Conservation (phyloP, 2,797 vertebrate genomes). For the Thalassophryne amazonica region DNA sequence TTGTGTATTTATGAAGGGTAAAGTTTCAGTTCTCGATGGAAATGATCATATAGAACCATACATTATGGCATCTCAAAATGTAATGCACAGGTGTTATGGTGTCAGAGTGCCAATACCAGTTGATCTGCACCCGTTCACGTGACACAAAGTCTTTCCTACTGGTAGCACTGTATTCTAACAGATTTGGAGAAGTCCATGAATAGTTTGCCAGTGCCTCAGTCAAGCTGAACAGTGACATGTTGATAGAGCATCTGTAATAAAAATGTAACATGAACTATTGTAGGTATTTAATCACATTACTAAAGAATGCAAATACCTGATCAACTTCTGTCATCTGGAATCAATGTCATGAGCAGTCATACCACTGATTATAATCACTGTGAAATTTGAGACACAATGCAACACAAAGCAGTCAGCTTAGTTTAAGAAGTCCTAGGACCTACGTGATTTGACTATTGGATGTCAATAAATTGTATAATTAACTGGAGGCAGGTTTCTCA, state of each 20-base stretch:
- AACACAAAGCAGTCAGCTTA: slow-evolving; percentile 11
- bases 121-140: too few species aligned
- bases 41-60: too few species aligned
- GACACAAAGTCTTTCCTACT: background rate
- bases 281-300: background rate
- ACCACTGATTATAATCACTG: slow-evolving; percentile 10
- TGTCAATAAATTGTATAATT: slow-evolving; percentile 54
- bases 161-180: background rate
- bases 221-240: background rate
- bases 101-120: too few species aligned
- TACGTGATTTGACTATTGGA: slow-evolving; percentile 40
- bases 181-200: background rate
- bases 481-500: slow-evolving; percentile 39
- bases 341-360: background rate
- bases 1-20: too few species aligned
- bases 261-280: background rate
- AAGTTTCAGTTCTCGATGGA: too few species aligned
- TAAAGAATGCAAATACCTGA: background rate
- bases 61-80: too few species aligned
- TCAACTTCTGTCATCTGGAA: background rate
- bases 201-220: background rate
- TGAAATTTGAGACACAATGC: slow-evolving; percentile 12
- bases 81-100: too few species aligned
- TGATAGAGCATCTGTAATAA: background rate
- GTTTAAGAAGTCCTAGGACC: slow-evolving; percentile 9